phyloP scores from a whole-genome alignment of 2,113 vertebrate genomes.

The Aegotheles bennettii region DNA sequence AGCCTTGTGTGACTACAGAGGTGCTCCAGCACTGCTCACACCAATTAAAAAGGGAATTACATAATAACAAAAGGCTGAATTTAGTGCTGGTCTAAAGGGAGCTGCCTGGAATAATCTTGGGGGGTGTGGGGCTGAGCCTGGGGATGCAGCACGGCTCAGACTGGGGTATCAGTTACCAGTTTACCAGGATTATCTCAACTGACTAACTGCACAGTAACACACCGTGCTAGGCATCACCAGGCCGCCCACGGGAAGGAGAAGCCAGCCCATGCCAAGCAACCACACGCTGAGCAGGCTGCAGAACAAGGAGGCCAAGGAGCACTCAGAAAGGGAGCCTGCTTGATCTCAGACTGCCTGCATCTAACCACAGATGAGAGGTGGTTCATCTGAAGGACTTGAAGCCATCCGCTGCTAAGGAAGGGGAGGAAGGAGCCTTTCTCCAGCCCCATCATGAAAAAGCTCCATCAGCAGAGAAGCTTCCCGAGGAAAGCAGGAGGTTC shows the following conservation, averaged over 20 bases:
- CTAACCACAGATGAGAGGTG: not conserved
- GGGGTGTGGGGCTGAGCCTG: not conserved
- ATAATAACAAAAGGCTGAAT: not conserved
- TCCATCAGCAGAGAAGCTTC: not conserved
- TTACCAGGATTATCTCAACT: constrained; percentile 58
- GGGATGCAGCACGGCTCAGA: not conserved
- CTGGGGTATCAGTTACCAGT: constrained; percentile 62
- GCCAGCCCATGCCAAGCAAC: not conserved
- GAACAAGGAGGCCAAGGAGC: not conserved
- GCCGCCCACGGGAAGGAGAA: not conserved
- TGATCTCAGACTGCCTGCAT: not conserved
- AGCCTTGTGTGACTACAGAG: not conserved
- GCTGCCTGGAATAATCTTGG: not conserved
- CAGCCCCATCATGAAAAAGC: not conserved
- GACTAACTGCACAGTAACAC: constrained; percentile 68
- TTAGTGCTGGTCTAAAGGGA: not conserved
- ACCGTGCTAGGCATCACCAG: constrained; percentile 41
- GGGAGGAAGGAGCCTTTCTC: not conserved
- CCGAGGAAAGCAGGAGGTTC: not conserved
- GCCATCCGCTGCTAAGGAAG: not conserved
- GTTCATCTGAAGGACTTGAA: not conserved
- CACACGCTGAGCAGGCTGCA: not conserved
- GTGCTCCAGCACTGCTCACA: not conserved
- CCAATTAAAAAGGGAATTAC: not conserved
- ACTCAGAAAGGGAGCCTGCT: not conserved